Evolutionary conservation across 2,797 vertebrate genomes (phyloP).

Genomic region (Poecilia velifera): DNA sequence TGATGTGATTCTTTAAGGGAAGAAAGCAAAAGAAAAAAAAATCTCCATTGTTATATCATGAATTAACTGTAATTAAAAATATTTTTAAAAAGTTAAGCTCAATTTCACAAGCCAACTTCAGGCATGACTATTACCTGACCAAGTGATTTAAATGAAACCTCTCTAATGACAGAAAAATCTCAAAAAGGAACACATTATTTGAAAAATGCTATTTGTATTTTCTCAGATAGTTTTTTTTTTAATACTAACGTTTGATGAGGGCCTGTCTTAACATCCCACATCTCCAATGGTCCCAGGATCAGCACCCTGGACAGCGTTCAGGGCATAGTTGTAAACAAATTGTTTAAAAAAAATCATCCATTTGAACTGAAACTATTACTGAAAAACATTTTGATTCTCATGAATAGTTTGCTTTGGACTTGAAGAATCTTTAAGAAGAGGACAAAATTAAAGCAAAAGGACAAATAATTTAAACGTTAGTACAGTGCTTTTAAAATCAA

Average conservation of each 20-base stretch:
- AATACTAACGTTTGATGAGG: not conserved
- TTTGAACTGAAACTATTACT: conserved; percentile 8
- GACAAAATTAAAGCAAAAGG: not conserved
- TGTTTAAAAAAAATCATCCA: conserved; percentile 18
- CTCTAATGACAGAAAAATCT: not conserved
- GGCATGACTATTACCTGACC: not conserved
- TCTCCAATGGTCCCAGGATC: conserved; percentile 41
- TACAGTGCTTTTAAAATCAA: not conserved
- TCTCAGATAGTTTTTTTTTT: not conserved
- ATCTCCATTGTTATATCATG: not conserved
- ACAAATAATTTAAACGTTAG: not conserved
- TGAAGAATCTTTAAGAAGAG: not conserved
- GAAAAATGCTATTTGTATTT: not conserved
- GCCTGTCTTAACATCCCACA: conserved; percentile 15
- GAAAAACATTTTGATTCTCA: conserved; percentile 7
- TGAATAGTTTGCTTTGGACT: not conserved
- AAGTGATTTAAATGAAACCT: not conserved
- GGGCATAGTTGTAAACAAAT: conserved; percentile 32
- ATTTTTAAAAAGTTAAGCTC: not conserved
- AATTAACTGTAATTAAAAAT: not conserved
- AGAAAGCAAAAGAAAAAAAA: not conserved
- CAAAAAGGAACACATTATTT: not conserved
- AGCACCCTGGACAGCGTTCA: conserved; percentile 71
- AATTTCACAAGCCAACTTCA: not conserved
- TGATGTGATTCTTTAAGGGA: not conserved